These are phyloP conservation scores for Lasioglossum vierecki DNA, from an alignment of 2,888 invertebrate genomes.

Conservation along the genomic window DNA sequence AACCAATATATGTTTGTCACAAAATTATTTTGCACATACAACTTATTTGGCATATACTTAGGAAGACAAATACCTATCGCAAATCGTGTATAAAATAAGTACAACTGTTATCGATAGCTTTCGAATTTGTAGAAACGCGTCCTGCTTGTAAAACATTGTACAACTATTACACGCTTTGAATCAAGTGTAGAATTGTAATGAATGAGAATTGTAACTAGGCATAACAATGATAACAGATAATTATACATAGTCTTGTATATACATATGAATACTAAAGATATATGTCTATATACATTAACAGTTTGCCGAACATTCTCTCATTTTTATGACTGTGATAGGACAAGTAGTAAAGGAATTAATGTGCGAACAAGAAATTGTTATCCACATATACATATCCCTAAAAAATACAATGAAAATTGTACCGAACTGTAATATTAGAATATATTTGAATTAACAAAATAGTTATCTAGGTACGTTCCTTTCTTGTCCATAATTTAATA, in stretches of 20 bases:
- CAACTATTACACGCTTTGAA: conserved; percentile 66
- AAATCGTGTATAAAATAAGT: not conserved
- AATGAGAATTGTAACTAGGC: conserved; percentile 58
- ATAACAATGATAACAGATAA: conserved; percentile 63
- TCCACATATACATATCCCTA: not conserved
- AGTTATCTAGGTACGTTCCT: not conserved
- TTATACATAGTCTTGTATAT: conserved; percentile 55
- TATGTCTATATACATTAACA: conserved; percentile 50
- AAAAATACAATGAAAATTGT: not conserved
- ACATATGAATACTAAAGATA: conserved; percentile 45
- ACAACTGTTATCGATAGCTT: not conserved
- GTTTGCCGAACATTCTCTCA: conserved; percentile 8
- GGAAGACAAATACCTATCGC: not conserved
- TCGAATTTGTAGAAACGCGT: not conserved
- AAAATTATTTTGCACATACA: not conserved
- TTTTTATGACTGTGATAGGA: not conserved
- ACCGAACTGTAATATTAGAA: not conserved
- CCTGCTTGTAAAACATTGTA: not conserved
- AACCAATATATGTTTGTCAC: not conserved
- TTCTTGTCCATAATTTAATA: not conserved
- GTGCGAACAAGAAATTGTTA: not conserved
- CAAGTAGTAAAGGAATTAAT: conserved; percentile 8
- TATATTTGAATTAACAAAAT: not conserved
- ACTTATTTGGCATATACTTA: not conserved
- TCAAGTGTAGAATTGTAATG: conserved; percentile 71